A percentile compares a stretch with the other conserved stretches of the same genome.
These are phyloP conservation scores for Himalopsyche japonica DNA, from an alignment of 2,888 invertebrate genomes.

Conservation along the genomic window DNA sequence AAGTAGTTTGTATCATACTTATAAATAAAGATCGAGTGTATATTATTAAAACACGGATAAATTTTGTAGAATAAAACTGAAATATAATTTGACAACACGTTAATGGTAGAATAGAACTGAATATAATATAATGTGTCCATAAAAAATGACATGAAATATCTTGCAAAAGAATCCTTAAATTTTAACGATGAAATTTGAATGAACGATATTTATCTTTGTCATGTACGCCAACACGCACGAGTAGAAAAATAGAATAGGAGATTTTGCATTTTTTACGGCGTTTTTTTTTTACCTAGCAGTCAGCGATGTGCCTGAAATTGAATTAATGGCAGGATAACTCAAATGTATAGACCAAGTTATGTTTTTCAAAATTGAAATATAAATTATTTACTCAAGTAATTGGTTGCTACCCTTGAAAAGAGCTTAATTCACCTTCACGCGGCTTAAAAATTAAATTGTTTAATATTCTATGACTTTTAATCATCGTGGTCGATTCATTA, in stretches of 20 bases:
- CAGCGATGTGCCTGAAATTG: background rate
- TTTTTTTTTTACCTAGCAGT: background rate
- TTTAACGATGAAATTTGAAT: background rate
- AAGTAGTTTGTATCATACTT: background rate
- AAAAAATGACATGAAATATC: background rate
- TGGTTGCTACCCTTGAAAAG: no score
- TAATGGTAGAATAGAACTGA: background rate
- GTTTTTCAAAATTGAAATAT: no score
- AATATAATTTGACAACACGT: background rate
- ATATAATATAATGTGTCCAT: background rate
- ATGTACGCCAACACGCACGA: background rate
- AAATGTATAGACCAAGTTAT: no score
- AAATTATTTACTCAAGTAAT: no score
- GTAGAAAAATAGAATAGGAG: background rate
- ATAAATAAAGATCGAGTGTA: background rate
- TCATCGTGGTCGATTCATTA: no score
- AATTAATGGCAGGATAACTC: background rate
- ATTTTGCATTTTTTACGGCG: background rate
- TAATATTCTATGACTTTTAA: no score
- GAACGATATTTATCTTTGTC: background rate
- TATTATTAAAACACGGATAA: background rate
- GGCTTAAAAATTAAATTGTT: no score
- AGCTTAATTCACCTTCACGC: no score
- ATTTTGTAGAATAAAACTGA: background rate
- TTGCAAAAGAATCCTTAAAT: background rate